Base-by-base conservation (phyloP, 1,140 invertebrate species). In the Cydia strobilella region DNA sequence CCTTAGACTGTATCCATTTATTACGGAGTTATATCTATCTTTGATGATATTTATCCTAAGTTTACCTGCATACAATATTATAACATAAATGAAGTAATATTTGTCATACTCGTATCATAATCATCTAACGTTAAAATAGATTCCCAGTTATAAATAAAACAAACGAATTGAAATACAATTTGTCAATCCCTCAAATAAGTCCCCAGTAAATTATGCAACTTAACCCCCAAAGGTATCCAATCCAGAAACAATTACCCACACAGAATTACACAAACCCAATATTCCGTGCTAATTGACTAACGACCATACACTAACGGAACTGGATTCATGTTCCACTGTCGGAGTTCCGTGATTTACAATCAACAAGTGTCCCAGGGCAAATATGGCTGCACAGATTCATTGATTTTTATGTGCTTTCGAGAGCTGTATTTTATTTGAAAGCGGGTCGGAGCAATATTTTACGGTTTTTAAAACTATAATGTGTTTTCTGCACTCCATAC, bases 401-500 rank as follows among this genome's bases (percentile, higher is more conserved):
- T 59, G 54, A 59, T 23, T 23, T 59, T 59, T 59, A 59, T 59
- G 54, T 23, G 9, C 54, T 9, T 51, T 51, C 54, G 54, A 59
- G 54, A 59, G 18, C 23, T 59, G 9, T 23, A 23, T 59, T 59
- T 20, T 23, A 59, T 59, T 59, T 20, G 9, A 59, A 18, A 9
- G 18, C 54, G 9, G 10, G 9, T 59, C 10, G 20, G 20, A 10
- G 20, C 20, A 59, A 59, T 59, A 59, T 59, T 23, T 12, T 54
- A 54, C 7, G n/a, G 54, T 23, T 59, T 59, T 59, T 23, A 59
- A 59, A 59, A 59, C 54, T 59, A 59, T 59, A 59, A 59, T 59
- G 20, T 59, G 13, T 45, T 42, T 45, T 51, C 48, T 51, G 48
- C 15, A 51, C n/a, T n/a, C 48, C n/a, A 18, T 18, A 18, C 48